Conservation (phyloP, 2,888 invertebrate genomes). For the Kuschelorhynchus macadamiae region DNA sequence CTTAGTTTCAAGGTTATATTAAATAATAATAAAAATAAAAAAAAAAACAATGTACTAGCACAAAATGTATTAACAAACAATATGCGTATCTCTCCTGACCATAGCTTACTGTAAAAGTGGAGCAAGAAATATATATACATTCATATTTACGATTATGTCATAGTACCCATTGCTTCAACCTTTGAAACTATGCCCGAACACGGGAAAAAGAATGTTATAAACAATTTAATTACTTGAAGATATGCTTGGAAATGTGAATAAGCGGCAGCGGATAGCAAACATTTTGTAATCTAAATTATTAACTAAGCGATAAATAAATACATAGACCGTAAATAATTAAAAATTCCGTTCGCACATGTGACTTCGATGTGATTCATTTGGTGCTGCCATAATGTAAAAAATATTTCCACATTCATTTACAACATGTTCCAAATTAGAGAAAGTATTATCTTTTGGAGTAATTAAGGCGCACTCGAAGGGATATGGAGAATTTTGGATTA, state of each 20-base stretch:
- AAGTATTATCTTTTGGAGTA: too few species aligned
- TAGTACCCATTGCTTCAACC: slow-evolving; percentile 3
- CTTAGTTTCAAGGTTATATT: not conserved
- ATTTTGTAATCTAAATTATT: too few species aligned
- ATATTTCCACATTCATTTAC: too few species aligned
- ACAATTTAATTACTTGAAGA: not conserved
- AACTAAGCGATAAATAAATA: too few species aligned
- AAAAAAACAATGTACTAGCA: not conserved
- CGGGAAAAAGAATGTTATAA: not conserved
- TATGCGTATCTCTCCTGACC: not conserved
- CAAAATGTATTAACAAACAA: not conserved
- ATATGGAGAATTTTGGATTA: too few species aligned
- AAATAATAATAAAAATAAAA: slow-evolving; percentile 6
- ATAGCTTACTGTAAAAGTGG: not conserved
- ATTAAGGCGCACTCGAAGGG: too few species aligned
- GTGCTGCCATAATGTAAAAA: too few species aligned
- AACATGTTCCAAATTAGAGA: too few species aligned
- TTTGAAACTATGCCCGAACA: not conserved
- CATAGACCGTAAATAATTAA: too few species aligned
- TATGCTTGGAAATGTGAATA: not conserved
- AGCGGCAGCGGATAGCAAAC: not conserved
- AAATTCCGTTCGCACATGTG: too few species aligned
- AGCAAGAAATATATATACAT: not conserved
- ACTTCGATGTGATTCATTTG: too few species aligned
- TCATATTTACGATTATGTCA: slow-evolving; percentile 4